Conservation (phyloP, 2,888 invertebrate species). For the Ophion slaviceki region DNA sequence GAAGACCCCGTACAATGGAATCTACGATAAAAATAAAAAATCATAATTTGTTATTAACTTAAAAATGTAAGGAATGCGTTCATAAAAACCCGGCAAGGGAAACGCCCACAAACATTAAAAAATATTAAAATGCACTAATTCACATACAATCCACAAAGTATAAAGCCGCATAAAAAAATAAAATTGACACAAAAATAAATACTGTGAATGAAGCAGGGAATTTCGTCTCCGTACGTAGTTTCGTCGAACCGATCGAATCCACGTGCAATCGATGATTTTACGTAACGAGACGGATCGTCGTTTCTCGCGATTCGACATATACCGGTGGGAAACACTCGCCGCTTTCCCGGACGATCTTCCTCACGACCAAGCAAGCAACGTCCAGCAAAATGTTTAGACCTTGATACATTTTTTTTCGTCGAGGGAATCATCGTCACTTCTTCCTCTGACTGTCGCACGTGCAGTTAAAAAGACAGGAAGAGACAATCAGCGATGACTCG, state of each 20-base stretch:
- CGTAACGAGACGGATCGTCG: constrained; percentile 6
- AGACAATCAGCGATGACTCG: constrained; percentile 38
- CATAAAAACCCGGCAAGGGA: too few relatives aligned
- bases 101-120: too few relatives aligned
- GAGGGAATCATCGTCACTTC: constrained; percentile 11
- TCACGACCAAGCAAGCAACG: constrained; percentile 5
- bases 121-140: neutral
- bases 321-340: constrained; percentile 33
- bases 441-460: constrained; percentile 28
- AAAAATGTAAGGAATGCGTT: too few relatives aligned
- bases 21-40: too few relatives aligned
- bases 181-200: neutral
- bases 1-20: too few relatives aligned
- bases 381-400: constrained; percentile 28
- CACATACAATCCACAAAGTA: neutral
- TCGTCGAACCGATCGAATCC: neutral
- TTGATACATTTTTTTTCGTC: constrained; percentile 48
- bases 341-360: constrained; percentile 54
- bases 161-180: neutral
- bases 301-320: neutral
- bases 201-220: neutral
- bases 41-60: too few relatives aligned
- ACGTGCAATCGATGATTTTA: constrained; percentile 4
- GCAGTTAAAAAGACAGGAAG: constrained; percentile 6
- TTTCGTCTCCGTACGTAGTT: neutral